phyloP scores from a whole-genome alignment of 2,888 invertebrate genomes.

The Oligia strigilis region DNA sequence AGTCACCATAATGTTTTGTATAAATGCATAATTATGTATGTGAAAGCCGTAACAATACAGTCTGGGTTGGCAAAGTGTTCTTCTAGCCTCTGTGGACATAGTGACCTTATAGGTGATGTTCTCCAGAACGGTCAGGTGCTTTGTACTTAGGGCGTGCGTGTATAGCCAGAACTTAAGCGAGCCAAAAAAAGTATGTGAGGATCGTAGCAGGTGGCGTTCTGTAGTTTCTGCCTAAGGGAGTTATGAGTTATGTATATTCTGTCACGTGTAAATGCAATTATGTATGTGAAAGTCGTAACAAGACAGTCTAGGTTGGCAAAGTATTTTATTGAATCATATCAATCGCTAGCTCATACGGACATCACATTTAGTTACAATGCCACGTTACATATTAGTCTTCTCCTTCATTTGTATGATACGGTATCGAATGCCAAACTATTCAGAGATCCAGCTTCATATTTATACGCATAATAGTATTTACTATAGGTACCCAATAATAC shows the following conservation, averaged over 20 bases:
- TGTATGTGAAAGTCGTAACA: not conserved
- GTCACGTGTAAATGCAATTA: not conserved
- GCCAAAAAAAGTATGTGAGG: not conserved
- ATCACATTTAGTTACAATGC: slow-evolving; percentile 46
- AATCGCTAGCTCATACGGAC: slow-evolving; percentile 37
- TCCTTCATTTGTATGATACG: slow-evolving; percentile 28
- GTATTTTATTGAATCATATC: slow-evolving; percentile 38
- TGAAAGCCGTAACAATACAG: not conserved
- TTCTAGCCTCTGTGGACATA: not conserved
- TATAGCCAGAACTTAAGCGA: not conserved
- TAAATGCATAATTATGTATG: not conserved
- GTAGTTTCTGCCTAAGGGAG: not conserved
- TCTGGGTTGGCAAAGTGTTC: slow-evolving; percentile 14
- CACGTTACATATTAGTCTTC: slow-evolving; percentile 26
- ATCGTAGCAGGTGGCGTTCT: not conserved
- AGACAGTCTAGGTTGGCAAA: slow-evolving; percentile 10
- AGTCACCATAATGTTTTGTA: not conserved
- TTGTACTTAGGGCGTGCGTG: not conserved
- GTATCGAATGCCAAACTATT: slow-evolving; percentile 48
- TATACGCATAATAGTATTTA: not conserved
- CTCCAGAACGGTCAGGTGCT: too few species aligned
- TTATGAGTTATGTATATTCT: not conserved
- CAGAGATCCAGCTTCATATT: not conserved
- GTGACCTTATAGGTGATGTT: not conserved
- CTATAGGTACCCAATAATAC: not conserved